Percentiles rank a stretch among this genome's conserved stretches.
Evolutionary conservation across 2,113 vertebrate species (phyloP).

Genomic region (Tychaedon coryphoeus): DNA sequence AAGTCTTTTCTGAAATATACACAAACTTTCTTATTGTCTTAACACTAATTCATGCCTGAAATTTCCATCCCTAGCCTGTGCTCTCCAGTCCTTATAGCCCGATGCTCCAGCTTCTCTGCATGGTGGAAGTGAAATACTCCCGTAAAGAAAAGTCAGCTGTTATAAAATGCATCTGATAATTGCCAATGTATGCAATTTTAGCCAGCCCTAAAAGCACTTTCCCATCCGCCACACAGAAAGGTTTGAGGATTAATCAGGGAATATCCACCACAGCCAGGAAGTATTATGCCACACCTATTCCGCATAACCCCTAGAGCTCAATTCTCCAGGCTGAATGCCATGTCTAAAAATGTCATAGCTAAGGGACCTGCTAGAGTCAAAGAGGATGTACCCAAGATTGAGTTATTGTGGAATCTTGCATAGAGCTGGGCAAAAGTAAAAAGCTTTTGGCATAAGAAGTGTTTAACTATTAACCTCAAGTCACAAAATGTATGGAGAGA

Average conservation of each 20-base stretch:
- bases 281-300: not conserved
- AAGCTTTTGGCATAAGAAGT: not conserved
- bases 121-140: not conserved
- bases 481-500: not conserved
- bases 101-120: not conserved
- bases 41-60: accelerated
- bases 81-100: not conserved
- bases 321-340: not conserved
- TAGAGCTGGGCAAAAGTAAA: not conserved
- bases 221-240: not conserved
- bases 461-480: not conserved
- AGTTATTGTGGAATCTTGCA: not conserved
- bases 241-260: not conserved
- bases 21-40: not conserved
- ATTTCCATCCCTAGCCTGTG: not conserved
- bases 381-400: not conserved
- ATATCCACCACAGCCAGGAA: accelerated
- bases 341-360: not conserved
- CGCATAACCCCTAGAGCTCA: accelerated
- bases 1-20: not conserved
- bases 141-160: not conserved
- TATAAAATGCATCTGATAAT: not conserved
- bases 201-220: not conserved
- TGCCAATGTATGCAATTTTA: not conserved
- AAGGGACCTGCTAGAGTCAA: not conserved